Percentiles rank a stretch among this genome's conserved stretches.
These are phyloP conservation scores for Clarias fuscus DNA, from an alignment of 2,797 vertebrate species.

Conservation along the genomic window DNA sequence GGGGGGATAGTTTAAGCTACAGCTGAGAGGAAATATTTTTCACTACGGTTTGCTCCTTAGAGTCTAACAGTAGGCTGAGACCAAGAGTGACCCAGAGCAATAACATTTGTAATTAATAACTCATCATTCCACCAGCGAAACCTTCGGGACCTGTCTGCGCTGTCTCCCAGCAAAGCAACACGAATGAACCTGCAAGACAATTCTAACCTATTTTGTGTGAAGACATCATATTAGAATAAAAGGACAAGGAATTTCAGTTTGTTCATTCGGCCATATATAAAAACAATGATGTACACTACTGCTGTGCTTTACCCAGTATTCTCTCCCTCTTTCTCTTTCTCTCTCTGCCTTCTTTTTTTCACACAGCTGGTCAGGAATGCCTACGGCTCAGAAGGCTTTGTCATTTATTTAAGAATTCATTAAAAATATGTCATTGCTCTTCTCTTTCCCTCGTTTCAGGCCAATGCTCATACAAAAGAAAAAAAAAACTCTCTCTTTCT, in stretches of 20 bases:
- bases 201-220: background rate
- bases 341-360: background rate
- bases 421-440: constrained; percentile 75
- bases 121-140: constrained; percentile 26
- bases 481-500: constrained; percentile 57
- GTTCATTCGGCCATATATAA: background rate
- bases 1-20: background rate
- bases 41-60: background rate
- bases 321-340: background rate
- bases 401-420: constrained; percentile 77
- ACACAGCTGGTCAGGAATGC: constrained; percentile 54
- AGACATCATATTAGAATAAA: background rate
- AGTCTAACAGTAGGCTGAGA: constrained; percentile 27
- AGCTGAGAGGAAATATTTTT: constrained; percentile 22
- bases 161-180: background rate
- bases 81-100: constrained; percentile 37
- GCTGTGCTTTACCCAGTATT: background rate
- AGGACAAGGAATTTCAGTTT: background rate
- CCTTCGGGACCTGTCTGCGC: background rate
- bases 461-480: constrained; percentile 68
- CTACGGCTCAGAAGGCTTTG: constrained; percentile 68
- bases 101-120: constrained; percentile 45
- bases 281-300: background rate
- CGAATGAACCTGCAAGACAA: background rate
- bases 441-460: constrained; percentile 64